These are phyloP conservation scores for Diplodus sargus DNA, from an alignment of 2,797 vertebrate genomes.

Conservation along the genomic window DNA sequence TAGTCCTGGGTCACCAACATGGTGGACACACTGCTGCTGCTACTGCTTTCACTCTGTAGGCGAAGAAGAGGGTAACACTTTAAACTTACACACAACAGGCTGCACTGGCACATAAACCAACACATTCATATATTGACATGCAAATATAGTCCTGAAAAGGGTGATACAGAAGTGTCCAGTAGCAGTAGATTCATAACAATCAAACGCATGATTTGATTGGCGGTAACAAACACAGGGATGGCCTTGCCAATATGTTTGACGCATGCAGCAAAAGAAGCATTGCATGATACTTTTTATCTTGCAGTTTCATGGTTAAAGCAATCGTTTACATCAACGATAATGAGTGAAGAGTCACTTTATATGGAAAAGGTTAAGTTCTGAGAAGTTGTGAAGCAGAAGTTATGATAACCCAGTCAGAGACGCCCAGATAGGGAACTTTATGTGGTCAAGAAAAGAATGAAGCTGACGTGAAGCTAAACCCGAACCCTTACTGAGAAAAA, in stretches of 20 bases:
- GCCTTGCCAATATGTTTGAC: slow-evolving; percentile 20
- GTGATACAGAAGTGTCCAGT: background rate
- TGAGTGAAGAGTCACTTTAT: background rate
- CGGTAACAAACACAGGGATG: slow-evolving; percentile 18
- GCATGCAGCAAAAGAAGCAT: slow-evolving; percentile 59
- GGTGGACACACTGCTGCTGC: slow-evolving; percentile 99
- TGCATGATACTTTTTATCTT: slow-evolving; percentile 24
- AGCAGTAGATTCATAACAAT: slow-evolving; percentile 52
- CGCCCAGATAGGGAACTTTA: slow-evolving; percentile 12
- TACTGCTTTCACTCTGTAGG: slow-evolving; percentile 98
- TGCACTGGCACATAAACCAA: background rate
- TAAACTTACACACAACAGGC: background rate
- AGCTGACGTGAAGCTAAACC: background rate
- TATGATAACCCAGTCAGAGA: slow-evolving; percentile 1
- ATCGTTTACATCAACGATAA: background rate
- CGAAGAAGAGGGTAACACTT: slow-evolving; percentile 8
- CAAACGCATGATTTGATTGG: slow-evolving; percentile 66
- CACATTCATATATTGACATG: background rate
- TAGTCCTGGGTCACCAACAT: slow-evolving; percentile 99
- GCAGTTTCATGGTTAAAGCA: slow-evolving; percentile 7
- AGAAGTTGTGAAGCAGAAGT: slow-evolving; percentile 40
- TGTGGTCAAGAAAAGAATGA: slow-evolving; percentile 6
- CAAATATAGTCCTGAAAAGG: background rate
- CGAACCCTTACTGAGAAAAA: background rate
- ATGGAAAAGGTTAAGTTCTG: slow-evolving; percentile 1